These are phyloP conservation scores for Sepiola atlantica DNA, from an alignment of 2,888 invertebrate genomes.

Conservation along the genomic window DNA sequence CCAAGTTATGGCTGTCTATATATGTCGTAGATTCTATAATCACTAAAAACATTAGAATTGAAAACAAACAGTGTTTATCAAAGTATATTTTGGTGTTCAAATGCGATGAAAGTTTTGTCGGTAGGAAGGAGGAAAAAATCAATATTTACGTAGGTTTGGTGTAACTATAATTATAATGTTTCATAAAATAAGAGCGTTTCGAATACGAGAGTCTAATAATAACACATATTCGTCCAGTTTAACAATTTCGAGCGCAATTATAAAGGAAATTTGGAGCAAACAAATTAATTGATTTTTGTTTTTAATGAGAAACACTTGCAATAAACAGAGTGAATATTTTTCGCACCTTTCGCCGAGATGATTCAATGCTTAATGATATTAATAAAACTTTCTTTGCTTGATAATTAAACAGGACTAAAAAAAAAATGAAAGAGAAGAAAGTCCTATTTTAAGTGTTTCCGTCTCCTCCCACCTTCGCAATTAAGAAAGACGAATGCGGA, in stretches of 20 bases:
- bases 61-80: neutral
- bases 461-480: neutral
- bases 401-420: neutral
- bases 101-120: neutral
- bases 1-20: neutral
- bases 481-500: neutral
- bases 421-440: neutral
- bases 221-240: neutral
- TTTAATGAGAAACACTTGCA: neutral
- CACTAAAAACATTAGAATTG: neutral
- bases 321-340: neutral
- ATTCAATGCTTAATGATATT: slow-evolving; percentile 20
- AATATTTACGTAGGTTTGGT: neutral
- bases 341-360: neutral
- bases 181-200: neutral
- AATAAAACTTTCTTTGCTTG: neutral
- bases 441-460: neutral
- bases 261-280: slow-evolving; percentile 32
- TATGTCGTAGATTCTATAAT: neutral
- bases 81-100: neutral
- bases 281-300: slow-evolving; percentile 3
- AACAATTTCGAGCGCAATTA: neutral
- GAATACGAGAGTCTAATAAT: neutral
- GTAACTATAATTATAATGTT: neutral
- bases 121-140: neutral